Evolutionary conservation across 2,888 invertebrate genomes (phyloP).

Genomic region (Tetanocera ferruginea): DNA sequence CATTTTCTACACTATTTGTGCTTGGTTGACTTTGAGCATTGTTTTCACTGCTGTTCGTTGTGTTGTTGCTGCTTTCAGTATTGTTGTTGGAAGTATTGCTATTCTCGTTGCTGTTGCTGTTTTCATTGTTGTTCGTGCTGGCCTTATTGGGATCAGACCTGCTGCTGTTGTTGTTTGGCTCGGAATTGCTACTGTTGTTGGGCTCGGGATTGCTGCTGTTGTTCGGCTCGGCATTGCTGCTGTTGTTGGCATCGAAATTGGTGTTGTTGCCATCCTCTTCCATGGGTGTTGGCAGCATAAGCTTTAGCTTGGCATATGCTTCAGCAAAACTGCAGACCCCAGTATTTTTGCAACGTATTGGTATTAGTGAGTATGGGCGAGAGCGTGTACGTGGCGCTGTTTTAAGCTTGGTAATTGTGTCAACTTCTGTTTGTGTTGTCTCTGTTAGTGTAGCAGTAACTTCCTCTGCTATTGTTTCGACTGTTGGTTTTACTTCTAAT

Average conservation of each 20-base stretch:
- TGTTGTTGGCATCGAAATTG: background rate
- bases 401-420: background rate
- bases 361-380: background rate
- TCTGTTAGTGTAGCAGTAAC: background rate
- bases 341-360: conserved; percentile 6
- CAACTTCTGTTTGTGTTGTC: background rate
- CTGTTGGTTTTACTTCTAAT: background rate
- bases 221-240: too few species aligned
- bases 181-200: too few species aligned
- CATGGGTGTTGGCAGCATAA: background rate
- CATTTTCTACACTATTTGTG: too few species aligned
- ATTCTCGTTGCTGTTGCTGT: background rate
- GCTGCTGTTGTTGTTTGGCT: too few species aligned
- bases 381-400: background rate
- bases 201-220: background rate
- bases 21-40: background rate
- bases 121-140: conserved; percentile 1
- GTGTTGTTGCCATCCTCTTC: background rate
- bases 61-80: too few species aligned
- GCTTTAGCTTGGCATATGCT: background rate
- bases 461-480: background rate
- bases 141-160: conserved; percentile 31
- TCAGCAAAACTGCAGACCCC: conserved; percentile 26
- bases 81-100: background rate
- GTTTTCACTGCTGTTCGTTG: background rate